Conservation (phyloP, 2,888 invertebrate species). For the Melanophora roralis region DNA sequence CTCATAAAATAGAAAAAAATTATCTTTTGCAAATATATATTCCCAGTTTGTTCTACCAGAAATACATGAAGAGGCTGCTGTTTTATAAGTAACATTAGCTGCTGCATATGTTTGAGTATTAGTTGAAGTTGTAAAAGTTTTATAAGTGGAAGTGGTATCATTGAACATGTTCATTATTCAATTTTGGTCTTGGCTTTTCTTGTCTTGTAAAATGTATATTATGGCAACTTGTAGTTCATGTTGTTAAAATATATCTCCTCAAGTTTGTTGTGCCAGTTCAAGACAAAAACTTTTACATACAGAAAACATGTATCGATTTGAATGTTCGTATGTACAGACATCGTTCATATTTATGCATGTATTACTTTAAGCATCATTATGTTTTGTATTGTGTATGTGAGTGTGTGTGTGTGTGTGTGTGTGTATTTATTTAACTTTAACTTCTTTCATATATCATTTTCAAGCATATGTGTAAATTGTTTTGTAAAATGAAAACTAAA, state of each 20-base stretch:
- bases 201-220: conserved; percentile 51
- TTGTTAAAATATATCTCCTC: conserved; percentile 47
- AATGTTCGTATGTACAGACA: too few species aligned
- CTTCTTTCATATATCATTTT: conserved; percentile 30
- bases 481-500: not conserved
- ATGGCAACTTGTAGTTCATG: conserved; percentile 55
- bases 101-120: not conserved
- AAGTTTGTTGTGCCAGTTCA: conserved; percentile 18
- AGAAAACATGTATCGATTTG: not conserved
- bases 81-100: not conserved
- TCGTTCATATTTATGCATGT: too few species aligned
- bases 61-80: not conserved
- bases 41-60: not conserved
- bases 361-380: too few species aligned
- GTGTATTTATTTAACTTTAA: conserved; percentile 8
- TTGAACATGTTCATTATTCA: conserved; percentile 60
- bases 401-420: not conserved
- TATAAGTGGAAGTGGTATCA: conserved; percentile 48
- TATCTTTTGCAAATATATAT: too few species aligned
- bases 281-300: conserved; percentile 1
- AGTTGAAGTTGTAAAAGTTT: not conserved
- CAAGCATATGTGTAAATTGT: conserved; percentile 21
- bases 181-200: conserved; percentile 58
- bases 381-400: not conserved
- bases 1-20: conserved; percentile 7